Percentiles rank a stretch among this genome's conserved stretches.
Evolutionary conservation across 2,797 vertebrate species (phyloP).

Genomic region (Enteromius paludinosus): DNA sequence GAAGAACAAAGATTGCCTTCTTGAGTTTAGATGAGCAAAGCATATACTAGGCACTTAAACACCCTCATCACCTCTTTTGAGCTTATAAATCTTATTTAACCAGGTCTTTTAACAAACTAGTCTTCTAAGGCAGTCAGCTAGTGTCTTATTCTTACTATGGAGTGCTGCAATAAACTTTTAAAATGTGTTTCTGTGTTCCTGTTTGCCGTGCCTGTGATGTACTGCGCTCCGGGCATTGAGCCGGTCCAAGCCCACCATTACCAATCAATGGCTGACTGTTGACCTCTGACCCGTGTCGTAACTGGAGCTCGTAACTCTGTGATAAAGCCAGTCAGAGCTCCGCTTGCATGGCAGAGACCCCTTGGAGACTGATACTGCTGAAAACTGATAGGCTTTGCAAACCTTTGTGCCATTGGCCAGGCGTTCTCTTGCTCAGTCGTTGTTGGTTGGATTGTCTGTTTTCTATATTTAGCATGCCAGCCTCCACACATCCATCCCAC

Average conservation of each 20-base stretch:
- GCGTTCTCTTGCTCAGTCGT: constrained; percentile 68
- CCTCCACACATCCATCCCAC: constrained; percentile 66
- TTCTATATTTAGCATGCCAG: constrained; percentile 66
- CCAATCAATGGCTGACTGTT: constrained; percentile 74
- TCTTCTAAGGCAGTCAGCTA: constrained; percentile 10
- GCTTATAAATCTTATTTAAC: constrained; percentile 43
- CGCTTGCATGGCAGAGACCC: constrained; percentile 63
- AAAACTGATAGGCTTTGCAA: constrained; percentile 63
- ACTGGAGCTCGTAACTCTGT: constrained; percentile 69
- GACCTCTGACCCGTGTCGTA: constrained; percentile 74
- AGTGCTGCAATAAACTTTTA: constrained; percentile 31
- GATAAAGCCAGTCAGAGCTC: constrained; percentile 66
- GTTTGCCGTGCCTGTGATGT: constrained; percentile 57
- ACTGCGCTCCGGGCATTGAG: constrained; percentile 51
- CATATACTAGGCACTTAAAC: constrained; percentile 7
- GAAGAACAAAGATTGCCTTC: constrained; percentile 11
- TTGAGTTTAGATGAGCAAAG: constrained; percentile 19
- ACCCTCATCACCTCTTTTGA: constrained; percentile 19
- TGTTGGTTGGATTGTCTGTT: constrained; percentile 46
- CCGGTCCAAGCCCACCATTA: constrained; percentile 54
- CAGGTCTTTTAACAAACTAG: constrained; percentile 37
- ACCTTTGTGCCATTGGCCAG: constrained; percentile 58
- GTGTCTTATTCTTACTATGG: constrained; percentile 26
- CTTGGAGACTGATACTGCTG: constrained; percentile 62
- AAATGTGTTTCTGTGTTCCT: constrained; percentile 41